These are phyloP conservation scores for Philaethria dido DNA, from an alignment of 2,888 invertebrate species.

Conservation along the genomic window DNA sequence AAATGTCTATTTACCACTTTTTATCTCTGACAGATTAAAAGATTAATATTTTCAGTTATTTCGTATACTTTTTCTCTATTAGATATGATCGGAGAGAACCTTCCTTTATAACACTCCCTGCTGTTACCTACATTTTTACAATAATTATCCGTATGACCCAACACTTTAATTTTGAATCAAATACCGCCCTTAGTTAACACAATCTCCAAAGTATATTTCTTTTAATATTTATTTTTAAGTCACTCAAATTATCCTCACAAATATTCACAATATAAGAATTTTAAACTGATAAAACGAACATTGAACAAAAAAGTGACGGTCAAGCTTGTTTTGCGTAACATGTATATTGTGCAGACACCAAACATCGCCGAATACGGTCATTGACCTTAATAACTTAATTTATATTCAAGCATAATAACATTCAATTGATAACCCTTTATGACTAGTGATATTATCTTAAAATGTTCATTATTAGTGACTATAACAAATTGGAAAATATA, in stretches of 20 bases:
- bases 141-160: too few relatives aligned
- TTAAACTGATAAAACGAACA: slow-evolving; percentile 16
- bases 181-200: not conserved
- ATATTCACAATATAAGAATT: slow-evolving; percentile 5
- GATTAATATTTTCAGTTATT: too few relatives aligned
- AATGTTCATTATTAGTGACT: not conserved
- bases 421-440: slow-evolving; percentile 34
- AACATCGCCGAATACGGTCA: slow-evolving; percentile 43
- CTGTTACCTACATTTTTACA: not conserved
- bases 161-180: too few relatives aligned
- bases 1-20: not conserved
- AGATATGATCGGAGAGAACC: not conserved
- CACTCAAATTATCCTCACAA: not conserved
- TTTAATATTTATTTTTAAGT: not conserved
- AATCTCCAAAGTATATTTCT: not conserved
- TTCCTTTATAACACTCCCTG: not conserved
- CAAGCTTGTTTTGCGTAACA: slow-evolving; percentile 30
- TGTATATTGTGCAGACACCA: slow-evolving; percentile 31
- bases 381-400: slow-evolving; percentile 40
- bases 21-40: not conserved
- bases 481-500: not conserved
- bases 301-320: slow-evolving; percentile 18
- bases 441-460: slow-evolving; percentile 7
- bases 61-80: too few relatives aligned
- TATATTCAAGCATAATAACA: slow-evolving; percentile 27